Evolutionary conservation across 2,797 vertebrate genomes (phyloP).

Genomic region (Enteromius trimaculatus): DNA sequence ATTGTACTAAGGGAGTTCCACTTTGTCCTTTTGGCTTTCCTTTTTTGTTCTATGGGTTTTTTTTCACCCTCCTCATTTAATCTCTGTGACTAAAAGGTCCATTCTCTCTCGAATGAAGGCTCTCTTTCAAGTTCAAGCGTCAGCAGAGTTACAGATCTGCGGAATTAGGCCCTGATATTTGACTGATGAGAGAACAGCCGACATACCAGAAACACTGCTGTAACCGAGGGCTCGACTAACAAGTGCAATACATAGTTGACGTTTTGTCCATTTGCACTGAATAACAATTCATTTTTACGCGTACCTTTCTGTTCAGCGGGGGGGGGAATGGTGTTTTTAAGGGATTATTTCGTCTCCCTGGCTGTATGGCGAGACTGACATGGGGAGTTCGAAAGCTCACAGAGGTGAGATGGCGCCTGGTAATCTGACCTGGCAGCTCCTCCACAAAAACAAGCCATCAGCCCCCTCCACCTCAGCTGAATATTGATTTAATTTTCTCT

Average conservation of each 20-base stretch:
- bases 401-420: slow-evolving; percentile 88
- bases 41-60: neutral
- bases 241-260: neutral
- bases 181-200: slow-evolving; percentile 78
- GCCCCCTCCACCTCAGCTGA: slow-evolving; percentile 82
- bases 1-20: slow-evolving; percentile 19
- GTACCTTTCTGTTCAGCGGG: neutral
- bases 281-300: neutral
- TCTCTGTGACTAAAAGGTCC: slow-evolving; percentile 76
- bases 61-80: neutral
- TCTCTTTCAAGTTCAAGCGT: slow-evolving; percentile 82
- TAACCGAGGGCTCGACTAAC: slow-evolving; percentile 24
- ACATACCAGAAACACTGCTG: slow-evolving; percentile 42
- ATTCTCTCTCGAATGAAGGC: slow-evolving; percentile 76
- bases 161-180: slow-evolving; percentile 81
- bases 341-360: slow-evolving; percentile 28
- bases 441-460: slow-evolving; percentile 91
- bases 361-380: slow-evolving; percentile 46
- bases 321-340: slow-evolving; percentile 17
- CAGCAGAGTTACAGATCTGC: slow-evolving; percentile 81
- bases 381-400: slow-evolving; percentile 82
- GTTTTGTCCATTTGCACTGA: neutral
- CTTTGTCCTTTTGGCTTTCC: neutral
- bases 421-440: slow-evolving; percentile 89
- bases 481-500: slow-evolving; percentile 99